Evolutionary conservation across 2,888 invertebrate genomes (phyloP), one percentile per base, ranked within the genome.

Genomic region (Clusia tigrina): DNA sequence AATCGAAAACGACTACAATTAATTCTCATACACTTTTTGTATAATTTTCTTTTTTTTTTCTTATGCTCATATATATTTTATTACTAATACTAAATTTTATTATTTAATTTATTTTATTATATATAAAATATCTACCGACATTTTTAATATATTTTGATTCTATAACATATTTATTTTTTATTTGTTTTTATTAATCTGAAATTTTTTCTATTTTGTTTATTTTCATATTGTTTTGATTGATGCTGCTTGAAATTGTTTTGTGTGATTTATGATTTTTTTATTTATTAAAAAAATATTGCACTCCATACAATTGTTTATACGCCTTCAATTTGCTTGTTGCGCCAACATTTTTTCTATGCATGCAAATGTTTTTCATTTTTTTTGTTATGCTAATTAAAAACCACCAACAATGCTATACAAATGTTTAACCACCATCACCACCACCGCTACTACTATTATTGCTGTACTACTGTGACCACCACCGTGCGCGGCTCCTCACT

Each of bases 201-300:
- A 59, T 46, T 55, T 24, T 53, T 53, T 53, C 53, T 56, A 60
- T 70, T 70, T 67, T 63, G 63, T 71, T 72, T 72, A 76, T 77
- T 82, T 81, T 72, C 64, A 73, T 73, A 71, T 74, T 62, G 66
- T 69, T 71, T 66, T 78, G 70, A 67, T 68, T 69, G 54, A 54
- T 52, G 67, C 70, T 72, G 69, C 69, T 71, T 73, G 66, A 64
- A 61, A 65, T 66, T 62, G 38, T 69, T 59, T 61, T 65, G 67
- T 66, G 65, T 65, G 63, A 78, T 67, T 83, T 81, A 84, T 79
- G 81, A 84, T 80, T 85, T 79, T 83, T 80, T 80, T 62, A 64
- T 68, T 83, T 83, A 83, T 85, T 85, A 85, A 85, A 80, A 81
- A 81, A 81, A 78, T 80, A 85, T 85, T 42, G 57, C 57, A 22